Percentiles rank a stretch among this genome's conserved stretches.
These are phyloP conservation scores for Penaeus japonicus DNA, from an alignment of 1,140 invertebrate species.

Conservation along the genomic window DNA sequence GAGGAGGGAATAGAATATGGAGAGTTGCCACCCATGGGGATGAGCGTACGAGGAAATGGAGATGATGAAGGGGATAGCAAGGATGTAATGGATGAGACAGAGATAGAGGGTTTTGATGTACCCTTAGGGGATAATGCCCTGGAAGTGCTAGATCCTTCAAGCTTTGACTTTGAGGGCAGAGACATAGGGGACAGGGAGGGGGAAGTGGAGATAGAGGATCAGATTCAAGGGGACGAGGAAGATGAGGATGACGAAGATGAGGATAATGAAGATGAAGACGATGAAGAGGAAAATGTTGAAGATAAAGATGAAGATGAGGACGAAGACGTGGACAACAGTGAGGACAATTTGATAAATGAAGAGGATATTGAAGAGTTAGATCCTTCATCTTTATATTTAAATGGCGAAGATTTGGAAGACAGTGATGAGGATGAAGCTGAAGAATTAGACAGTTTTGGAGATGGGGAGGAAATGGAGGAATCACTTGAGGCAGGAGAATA, in stretches of 20 bases:
- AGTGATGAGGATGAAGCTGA: conserved; percentile 16
- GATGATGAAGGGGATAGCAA: background rate
- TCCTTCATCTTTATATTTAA: too few relatives aligned
- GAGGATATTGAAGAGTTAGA: too few relatives aligned
- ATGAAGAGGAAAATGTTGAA: too few relatives aligned
- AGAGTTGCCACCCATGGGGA: background rate
- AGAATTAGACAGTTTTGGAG: background rate
- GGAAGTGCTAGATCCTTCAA: background rate
- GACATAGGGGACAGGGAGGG: conserved; percentile 61
- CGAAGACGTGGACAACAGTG: background rate
- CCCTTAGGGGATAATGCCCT: too few relatives aligned
- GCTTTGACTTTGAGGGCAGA: too few relatives aligned
- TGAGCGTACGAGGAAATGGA: background rate
- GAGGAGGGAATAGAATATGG: background rate
- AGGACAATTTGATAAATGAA: background rate
- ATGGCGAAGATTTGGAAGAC: background rate
- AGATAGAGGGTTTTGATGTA: too few relatives aligned
- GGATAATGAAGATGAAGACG: too few relatives aligned
- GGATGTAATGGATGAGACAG: background rate
- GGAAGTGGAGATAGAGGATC: conserved; percentile 48
- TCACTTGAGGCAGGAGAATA: conserved; percentile 57
- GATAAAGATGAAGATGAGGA: too few relatives aligned
- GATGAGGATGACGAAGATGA: too few relatives aligned
- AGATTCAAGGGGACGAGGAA: conserved; percentile 20
- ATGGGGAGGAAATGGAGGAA: too few relatives aligned